Percentiles rank a stretch among this genome's conserved stretches.
These are phyloP conservation scores for pig (Sus scrofa) DNA, from an alignment of 2,113 vertebrate genomes.

Conservation along the genomic window T2T-Sscrofa CM000813.6:124590501-124591000, in stretches of 20 bases:
- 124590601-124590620: constrained; percentile 37
- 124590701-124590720: constrained; percentile 70
- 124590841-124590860: constrained; percentile 72
- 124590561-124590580: constrained; percentile 32
- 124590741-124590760: constrained; percentile 66
- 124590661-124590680: constrained; percentile 67
- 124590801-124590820: constrained; percentile 75
- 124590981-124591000: constrained; percentile 66
- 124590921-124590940: constrained; percentile 51
- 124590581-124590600: constrained; percentile 44
- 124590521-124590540: constrained; percentile 14
- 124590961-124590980: constrained; percentile 44
- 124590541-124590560: constrained; percentile 30
- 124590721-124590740: constrained; percentile 66
- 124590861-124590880: constrained; percentile 67
- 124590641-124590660: constrained; percentile 61
- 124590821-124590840: constrained; percentile 72
- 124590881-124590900: constrained; percentile 65
- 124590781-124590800: constrained; percentile 79
- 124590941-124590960: constrained; percentile 73
- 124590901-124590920: constrained; percentile 38
- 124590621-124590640: constrained; percentile 50
- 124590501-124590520: background rate
- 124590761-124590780: constrained; percentile 69
- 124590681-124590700: constrained; percentile 68